A percentile compares a stretch with the other conserved stretches of the same genome.
Conservation (phyloP, 2,888 invertebrate genomes). For the Steromphala cineraria region DNA sequence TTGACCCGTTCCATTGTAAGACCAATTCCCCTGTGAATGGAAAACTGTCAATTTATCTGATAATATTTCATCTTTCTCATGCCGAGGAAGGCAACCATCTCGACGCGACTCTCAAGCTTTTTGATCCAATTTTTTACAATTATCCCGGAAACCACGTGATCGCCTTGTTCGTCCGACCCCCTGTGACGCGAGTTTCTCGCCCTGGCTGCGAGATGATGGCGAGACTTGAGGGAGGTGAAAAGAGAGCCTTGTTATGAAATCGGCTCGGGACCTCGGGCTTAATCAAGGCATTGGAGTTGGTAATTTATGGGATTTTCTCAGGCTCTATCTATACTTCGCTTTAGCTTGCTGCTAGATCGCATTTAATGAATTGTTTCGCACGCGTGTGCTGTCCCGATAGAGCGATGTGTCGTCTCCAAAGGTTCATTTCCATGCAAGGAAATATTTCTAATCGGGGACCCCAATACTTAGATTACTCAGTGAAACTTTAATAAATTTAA, state of each 20-base stretch:
- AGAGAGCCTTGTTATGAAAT: neutral
- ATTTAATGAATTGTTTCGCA: too few species aligned
- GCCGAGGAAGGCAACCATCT: neutral
- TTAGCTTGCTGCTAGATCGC: too few species aligned
- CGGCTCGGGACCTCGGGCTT: neutral
- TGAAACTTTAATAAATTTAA: too few species aligned
- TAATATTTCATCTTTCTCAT: slow-evolving; percentile 17
- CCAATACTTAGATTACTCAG: too few species aligned
- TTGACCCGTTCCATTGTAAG: slow-evolving; percentile 16
- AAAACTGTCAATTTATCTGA: slow-evolving; percentile 21
- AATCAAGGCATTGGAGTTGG: neutral
- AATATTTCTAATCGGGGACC: too few species aligned
- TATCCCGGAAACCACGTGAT: slow-evolving; percentile 23
- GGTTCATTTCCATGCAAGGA: too few species aligned
- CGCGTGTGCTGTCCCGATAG: too few species aligned
- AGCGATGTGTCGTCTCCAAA: too few species aligned
- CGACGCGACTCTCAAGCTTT: neutral
- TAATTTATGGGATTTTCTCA: slow-evolving; percentile 2
- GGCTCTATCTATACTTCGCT: neutral
- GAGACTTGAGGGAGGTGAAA: neutral
- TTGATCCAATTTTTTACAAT: slow-evolving; percentile 35
- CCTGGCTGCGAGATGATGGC: neutral
- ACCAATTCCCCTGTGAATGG: slow-evolving; percentile 21
- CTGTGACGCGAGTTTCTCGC: neutral
- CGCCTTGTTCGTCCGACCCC: slow-evolving; percentile 17